Conservation (phyloP, 2,797 vertebrate species). For the Pempheris klunzingeri region DNA sequence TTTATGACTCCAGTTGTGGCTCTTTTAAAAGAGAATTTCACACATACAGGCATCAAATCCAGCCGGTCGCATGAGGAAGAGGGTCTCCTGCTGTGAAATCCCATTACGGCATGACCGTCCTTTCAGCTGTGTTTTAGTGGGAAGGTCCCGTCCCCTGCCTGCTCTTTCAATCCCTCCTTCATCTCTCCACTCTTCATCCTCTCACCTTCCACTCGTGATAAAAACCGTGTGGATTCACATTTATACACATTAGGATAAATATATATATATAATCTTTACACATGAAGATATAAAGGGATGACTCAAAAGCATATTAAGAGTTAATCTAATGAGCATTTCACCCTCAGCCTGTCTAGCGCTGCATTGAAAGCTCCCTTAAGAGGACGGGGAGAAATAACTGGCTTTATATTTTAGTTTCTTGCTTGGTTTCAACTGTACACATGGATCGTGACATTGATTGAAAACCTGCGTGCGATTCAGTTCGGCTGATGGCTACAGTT, state of each 20-base stretch:
- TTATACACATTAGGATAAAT: conserved; percentile 20
- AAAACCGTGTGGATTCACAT: neutral
- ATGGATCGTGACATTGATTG: neutral
- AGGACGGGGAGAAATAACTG: neutral
- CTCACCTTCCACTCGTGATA: conserved; percentile 12
- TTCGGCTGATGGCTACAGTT: neutral
- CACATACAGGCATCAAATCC: conserved; percentile 9
- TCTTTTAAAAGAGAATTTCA: conserved; percentile 10
- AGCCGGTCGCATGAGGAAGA: conserved; percentile 9
- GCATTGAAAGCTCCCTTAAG: neutral
- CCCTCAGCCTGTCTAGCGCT: neutral
- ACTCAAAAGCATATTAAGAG: conserved; percentile 19
- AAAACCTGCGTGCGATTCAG: neutral
- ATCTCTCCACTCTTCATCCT: conserved; percentile 27
- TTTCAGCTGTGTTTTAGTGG: conserved; percentile 24
- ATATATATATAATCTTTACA: conserved; percentile 31
- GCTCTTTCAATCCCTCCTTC: conserved; percentile 28
- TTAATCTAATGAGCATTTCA: conserved; percentile 17
- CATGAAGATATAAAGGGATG: conserved; percentile 19
- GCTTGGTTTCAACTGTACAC: neutral
- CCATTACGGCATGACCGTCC: conserved; percentile 21
- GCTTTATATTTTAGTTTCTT: neutral
- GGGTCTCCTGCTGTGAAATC: conserved; percentile 35
- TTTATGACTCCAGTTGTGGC: conserved; percentile 1
- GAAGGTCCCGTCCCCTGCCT: conserved; percentile 18